Conservation (phyloP, 1,140 invertebrate genomes). For the Onthophagus taurus region DNA sequence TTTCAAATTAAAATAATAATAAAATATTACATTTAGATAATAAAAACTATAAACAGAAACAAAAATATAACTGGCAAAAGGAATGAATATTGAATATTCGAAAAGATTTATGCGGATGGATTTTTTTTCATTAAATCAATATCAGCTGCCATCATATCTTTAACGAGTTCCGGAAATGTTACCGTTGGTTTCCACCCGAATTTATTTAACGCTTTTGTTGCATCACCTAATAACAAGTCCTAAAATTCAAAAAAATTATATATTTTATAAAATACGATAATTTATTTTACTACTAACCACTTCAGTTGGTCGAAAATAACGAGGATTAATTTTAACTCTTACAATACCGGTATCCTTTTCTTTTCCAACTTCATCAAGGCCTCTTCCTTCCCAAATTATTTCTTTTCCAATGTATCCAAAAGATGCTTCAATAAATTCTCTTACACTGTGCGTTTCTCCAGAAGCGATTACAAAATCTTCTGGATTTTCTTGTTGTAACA, state of each 20-base stretch:
- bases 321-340: slow-evolving; percentile 86
- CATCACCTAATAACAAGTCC: slow-evolving; percentile 84
- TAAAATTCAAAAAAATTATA: slow-evolving; percentile 36
- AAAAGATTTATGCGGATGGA: slow-evolving; percentile 79
- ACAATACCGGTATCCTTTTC: slow-evolving; percentile 72
- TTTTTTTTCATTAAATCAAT: slow-evolving; percentile 86
- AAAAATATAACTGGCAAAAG: no score
- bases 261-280: neutral
- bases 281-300: slow-evolving; percentile 60
- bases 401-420: slow-evolving; percentile 69
- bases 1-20: no score
- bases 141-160: slow-evolving; percentile 95
- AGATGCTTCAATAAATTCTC: slow-evolving; percentile 91
- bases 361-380: slow-evolving; percentile 77
- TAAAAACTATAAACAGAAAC: no score
- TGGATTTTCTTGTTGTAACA: slow-evolving; percentile 89
- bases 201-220: slow-evolving; percentile 76
- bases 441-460: slow-evolving; percentile 87
- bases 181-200: slow-evolving; percentile 85
- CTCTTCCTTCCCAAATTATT: slow-evolving; percentile 80
- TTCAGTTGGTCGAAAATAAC: slow-evolving; percentile 96
- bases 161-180: slow-evolving; percentile 76
- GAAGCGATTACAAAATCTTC: slow-evolving; percentile 98
- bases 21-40: no score
- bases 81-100: no score